A percentile compares a stretch with the other conserved stretches of the same genome.
phyloP scores from a whole-genome alignment of 2,888 invertebrate genomes.

The Arge pagana region DNA sequence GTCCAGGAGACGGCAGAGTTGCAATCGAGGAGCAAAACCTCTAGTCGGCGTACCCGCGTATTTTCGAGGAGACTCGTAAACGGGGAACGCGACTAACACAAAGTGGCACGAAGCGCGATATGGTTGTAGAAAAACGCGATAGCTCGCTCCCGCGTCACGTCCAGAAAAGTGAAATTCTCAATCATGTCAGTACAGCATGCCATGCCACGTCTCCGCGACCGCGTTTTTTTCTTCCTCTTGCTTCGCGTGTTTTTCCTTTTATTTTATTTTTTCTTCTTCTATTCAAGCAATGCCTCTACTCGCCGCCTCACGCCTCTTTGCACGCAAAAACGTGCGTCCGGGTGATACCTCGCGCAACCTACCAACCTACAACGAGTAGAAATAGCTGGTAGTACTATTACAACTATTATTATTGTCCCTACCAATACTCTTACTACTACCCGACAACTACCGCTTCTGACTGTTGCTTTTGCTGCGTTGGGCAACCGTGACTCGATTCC shows the following conservation, averaged over 20 bases:
- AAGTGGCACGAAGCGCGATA: conserved; percentile 18
- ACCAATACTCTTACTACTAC: background rate
- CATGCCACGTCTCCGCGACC: background rate
- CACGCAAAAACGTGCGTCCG: conserved; percentile 22
- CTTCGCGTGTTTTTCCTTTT: no score
- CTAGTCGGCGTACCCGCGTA: no score
- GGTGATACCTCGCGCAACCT: conserved; percentile 17
- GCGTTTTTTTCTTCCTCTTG: conserved; percentile 14
- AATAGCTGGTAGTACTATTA: conserved; percentile 3
- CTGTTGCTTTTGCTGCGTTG: conserved; percentile 4
- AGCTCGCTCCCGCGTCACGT: conserved; percentile 21
- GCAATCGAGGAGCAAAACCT: no score
- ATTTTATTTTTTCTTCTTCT: no score
- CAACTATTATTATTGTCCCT: conserved; percentile 15
- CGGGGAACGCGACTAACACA: conserved; percentile 10
- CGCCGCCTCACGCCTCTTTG: conserved; percentile 19
- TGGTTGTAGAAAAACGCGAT: conserved; percentile 17
- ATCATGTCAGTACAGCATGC: conserved; percentile 13
- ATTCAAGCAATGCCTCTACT: no score
- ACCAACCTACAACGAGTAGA: background rate
- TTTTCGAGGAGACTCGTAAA: conserved; percentile 14
- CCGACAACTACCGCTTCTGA: background rate
- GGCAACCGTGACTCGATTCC: conserved; percentile 10
- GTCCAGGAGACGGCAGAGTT: no score
- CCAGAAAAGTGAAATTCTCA: conserved; percentile 25